These are phyloP conservation scores for Sylvicola cinctus DNA, from an alignment of 2,888 invertebrate species.

Conservation along the genomic window DNA sequence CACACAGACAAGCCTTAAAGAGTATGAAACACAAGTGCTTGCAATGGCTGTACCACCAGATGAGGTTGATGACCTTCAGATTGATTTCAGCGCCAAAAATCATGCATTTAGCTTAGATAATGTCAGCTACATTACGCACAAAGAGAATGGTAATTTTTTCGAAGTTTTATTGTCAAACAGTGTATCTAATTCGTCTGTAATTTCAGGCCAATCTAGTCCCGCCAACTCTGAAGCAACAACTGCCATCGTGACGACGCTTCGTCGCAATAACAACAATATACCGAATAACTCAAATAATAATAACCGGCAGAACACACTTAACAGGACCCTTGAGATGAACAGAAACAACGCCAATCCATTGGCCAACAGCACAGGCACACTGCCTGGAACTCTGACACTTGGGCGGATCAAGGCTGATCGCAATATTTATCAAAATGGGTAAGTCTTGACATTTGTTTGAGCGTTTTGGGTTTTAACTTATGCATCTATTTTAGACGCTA, in stretches of 20 bases:
- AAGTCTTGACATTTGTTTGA: too few species aligned
- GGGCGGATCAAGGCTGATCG: slow-evolving; percentile 24
- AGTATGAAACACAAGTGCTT: slow-evolving; percentile 85
- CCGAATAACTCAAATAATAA: slow-evolving; percentile 14
- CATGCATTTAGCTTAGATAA: slow-evolving; percentile 76
- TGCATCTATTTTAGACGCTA: too few species aligned
- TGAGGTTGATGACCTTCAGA: slow-evolving; percentile 59
- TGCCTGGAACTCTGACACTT: slow-evolving; percentile 22
- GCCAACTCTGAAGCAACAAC: slow-evolving; percentile 67
- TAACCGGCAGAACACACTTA: slow-evolving; percentile 23
- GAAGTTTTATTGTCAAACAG: too few species aligned
- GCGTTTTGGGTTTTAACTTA: too few species aligned
- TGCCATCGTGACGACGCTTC: slow-evolving; percentile 44
- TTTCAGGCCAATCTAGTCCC: slow-evolving; percentile 53
- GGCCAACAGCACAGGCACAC: slow-evolving; percentile 16
- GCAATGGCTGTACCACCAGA: slow-evolving; percentile 84
- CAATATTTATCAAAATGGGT: slow-evolving; percentile 23
- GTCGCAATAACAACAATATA: slow-evolving; percentile 23
- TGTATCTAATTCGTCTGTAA: too few species aligned
- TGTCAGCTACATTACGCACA: slow-evolving; percentile 72
- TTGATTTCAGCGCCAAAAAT: slow-evolving; percentile 72
- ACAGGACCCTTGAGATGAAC: slow-evolving; percentile 24
- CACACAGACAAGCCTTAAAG: slow-evolving; percentile 46
- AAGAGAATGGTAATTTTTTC: slow-evolving; percentile 42
- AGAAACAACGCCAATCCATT: slow-evolving; percentile 22